Evolutionary conservation across 1,140 invertebrate species (phyloP).

Genomic region (Heliconius himera): DNA sequence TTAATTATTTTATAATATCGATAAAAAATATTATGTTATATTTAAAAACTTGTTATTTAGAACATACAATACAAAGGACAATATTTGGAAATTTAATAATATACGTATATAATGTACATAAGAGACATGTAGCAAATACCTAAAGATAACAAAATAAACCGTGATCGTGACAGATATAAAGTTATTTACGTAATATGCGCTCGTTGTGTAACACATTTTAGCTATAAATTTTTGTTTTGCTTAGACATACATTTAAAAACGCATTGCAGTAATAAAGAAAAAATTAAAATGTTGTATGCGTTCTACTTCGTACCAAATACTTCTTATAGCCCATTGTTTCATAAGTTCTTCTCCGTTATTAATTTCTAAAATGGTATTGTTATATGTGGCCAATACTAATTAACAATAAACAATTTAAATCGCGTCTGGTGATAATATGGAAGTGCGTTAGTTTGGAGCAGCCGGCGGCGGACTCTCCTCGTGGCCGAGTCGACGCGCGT

Average conservation of each 20-base stretch:
- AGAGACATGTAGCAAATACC: not conserved
- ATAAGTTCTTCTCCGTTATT: slow-evolving; percentile 68
- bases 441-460: slow-evolving; percentile 53
- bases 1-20: not conserved
- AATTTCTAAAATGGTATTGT: slow-evolving; percentile 64
- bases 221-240: not conserved
- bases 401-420: slow-evolving; percentile 71
- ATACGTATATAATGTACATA: not conserved
- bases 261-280: not conserved
- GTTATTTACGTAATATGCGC: not conserved
- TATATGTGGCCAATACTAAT: slow-evolving; percentile 75
- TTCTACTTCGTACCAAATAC: slow-evolving; percentile 48
- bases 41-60: too few relatives aligned
- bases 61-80: not conserved
- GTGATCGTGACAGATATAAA: not conserved
- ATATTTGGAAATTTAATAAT: not conserved
- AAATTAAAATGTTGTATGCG: slow-evolving; percentile 52
- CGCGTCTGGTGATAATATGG: slow-evolving; percentile 65
- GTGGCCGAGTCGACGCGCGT: slow-evolving; percentile 59
- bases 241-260: not conserved
- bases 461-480: slow-evolving; percentile 63
- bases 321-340: slow-evolving; percentile 58
- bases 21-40: not conserved
- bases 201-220: not conserved
- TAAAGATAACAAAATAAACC: not conserved